Evolutionary conservation across 1,140 invertebrate species (phyloP), one percentile per base, ranked within the genome.

Genomic region (Homalodisca vitripennis): DNA sequence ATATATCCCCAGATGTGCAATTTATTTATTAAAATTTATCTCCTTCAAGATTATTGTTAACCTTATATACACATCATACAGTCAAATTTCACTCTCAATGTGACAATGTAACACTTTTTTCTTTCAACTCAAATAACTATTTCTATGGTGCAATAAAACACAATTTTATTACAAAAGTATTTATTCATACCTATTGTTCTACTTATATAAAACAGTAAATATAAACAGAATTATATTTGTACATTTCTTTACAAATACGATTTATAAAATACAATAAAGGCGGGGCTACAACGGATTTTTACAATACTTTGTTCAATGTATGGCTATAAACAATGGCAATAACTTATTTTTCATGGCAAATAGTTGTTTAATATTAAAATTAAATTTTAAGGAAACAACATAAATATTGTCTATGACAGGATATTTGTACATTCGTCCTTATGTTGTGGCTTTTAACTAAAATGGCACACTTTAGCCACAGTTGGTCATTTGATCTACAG

Each of bases 221-320:
- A 60, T 60, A 60, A 60, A 60, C 55, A 60, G 27, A 60, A 60
- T 60, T 60, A 60, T 60, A 60, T 60, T 60, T 60, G 55, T 60
- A 60, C 55, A 60, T 27, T 12, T n/a, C 22, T 60, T 60, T 60
- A 60, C 55, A 60, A 60, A 60, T 27, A 60, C 24, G 24, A 60
- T 60, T 60, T 29, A 60, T 60, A 60, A 60, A 60, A 60, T 60
- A 60, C 22, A 27, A 14, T 53, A 22, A 60, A 27, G 2, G 29
- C 10, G 24, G 27, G 27, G 55, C 55, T 22, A 60, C 24, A 60
- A 60, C 55, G 29, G 55, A 51, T 51, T 10, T 20, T n/a, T n/a
- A 10, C 34, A 41, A 41, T 41, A 6, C 10, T 26, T 60, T n/a
- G n/a, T 60, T 60, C 10, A 3, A 60, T 60, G 3, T 60, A 60